A percentile compares a stretch with the other conserved stretches of the same genome.
Evolutionary conservation across 2,888 invertebrate genomes (phyloP).

Genomic region (Chymomyza amoena): DNA sequence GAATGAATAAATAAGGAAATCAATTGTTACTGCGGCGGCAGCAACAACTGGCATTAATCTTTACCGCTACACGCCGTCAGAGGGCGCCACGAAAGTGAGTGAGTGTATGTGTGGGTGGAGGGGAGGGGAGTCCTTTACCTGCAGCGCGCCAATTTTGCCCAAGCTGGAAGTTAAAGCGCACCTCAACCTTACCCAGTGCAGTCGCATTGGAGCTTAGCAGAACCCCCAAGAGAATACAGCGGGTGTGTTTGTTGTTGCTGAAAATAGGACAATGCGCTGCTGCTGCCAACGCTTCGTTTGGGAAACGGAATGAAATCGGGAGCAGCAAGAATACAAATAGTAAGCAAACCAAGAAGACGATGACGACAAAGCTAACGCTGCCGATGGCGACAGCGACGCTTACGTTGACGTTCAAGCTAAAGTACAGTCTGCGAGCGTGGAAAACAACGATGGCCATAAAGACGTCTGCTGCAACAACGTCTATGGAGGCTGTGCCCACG

Average conservation of each 20-base stretch:
- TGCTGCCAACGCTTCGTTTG: constrained; percentile 21
- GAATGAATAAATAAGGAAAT: constrained; percentile 55
- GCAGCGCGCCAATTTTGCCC: constrained; percentile 1
- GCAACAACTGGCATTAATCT: constrained; percentile 55
- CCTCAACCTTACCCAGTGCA: background rate
- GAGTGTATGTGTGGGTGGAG: background rate
- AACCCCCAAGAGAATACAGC: background rate
- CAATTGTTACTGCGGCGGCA: constrained; percentile 57
- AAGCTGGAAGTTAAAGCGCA: background rate
- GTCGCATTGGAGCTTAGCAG: background rate
- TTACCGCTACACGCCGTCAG: constrained; percentile 5
- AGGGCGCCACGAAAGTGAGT: no score
- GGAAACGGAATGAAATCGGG: constrained; percentile 28
- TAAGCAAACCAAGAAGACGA: constrained; percentile 16
- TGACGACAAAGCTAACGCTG: background rate
- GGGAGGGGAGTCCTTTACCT: background rate
- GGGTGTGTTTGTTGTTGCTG: background rate
- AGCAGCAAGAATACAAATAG: constrained; percentile 8
- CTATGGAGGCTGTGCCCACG: background rate
- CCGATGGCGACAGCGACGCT: constrained; percentile 2
- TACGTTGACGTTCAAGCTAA: constrained; percentile 31
- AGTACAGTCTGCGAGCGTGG: constrained; percentile 69
- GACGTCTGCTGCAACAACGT: constrained; percentile 62
- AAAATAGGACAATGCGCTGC: constrained; percentile 49
- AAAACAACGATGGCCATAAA: constrained; percentile 68